Base-by-base conservation (phyloP, 2,888 invertebrate genomes). In the Trissolcus brochymenae region DNA sequence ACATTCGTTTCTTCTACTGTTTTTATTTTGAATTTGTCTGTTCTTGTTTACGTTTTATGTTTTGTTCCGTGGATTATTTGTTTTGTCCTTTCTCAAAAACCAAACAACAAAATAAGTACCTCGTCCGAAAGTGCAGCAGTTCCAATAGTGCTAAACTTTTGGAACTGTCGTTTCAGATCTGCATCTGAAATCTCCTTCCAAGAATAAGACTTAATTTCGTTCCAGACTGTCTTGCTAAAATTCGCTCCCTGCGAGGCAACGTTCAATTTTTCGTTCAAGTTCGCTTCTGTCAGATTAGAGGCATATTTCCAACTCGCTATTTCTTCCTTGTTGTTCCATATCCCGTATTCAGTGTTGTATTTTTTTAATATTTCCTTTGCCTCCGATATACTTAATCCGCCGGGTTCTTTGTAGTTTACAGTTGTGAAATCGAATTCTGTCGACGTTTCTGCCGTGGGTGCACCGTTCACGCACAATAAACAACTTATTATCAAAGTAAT, bases 241-340 rank as follows among this genome's bases (percentile, higher is more conserved):
- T 91, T 90, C 0, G 91, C 90, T 7, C 87, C 85, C 68, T 90
- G 88, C 0, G 89, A 82, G 0, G 89, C 86, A 0, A 90, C 87
- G 43, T 84, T 82, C 82, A 92, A 89, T 87, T 92, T 91, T 13
- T 84, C 86, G 40, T 91, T 91, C 64, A 94, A 91, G 88, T 94
- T 95, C 68, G 92, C 92, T 61, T 94, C 93, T 0, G 94, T 95
- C 50, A 96, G 91, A 85, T 96, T 94, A 0, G 95, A 93, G 0
- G 93, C 93, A 85, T 95, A 95, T 0, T 91, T 91, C 95, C 96
- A 96, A 71, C 92, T 91, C 0, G 94, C 93, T 2, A 92, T 80
- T 0, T 91, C 90, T 4, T 91, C 91, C n/a, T 90, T 89, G 84
- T 94, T 93, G 76, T 90, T 91, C 83, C 93, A 91, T 57, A 89